These are phyloP conservation scores for Okamejei kenojei DNA, from an alignment of 2,797 vertebrate species.

Conservation along the genomic window DNA sequence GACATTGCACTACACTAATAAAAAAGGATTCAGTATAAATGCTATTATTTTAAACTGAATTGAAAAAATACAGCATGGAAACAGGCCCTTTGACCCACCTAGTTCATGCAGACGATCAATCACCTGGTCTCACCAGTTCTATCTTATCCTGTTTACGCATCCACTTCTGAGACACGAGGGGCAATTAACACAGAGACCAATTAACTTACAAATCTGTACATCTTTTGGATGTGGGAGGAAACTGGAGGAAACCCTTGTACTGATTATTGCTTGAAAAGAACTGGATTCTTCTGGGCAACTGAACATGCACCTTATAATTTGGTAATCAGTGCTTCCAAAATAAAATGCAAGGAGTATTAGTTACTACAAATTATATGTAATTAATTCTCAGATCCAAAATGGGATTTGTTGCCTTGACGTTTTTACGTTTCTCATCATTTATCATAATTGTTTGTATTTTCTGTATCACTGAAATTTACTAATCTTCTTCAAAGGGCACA, in stretches of 20 bases:
- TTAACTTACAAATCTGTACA: no score
- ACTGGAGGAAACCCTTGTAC: not conserved
- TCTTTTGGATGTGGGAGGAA: no score
- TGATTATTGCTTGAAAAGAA: not conserved
- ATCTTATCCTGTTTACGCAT: no score
- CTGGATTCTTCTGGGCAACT: not conserved
- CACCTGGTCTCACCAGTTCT: no score
- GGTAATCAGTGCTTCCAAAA: not conserved
- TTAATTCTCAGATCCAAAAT: not conserved
- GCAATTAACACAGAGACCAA: no score
- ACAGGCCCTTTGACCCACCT: no score
- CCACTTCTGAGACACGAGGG: no score
- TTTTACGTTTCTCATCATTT: not conserved
- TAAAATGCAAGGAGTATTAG: not conserved
- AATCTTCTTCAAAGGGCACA: not conserved
- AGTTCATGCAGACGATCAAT: no score
- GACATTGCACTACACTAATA: not conserved
- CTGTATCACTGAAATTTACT: not conserved
- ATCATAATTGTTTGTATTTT: not conserved
- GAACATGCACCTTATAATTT: not conserved
- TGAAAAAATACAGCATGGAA: no score
- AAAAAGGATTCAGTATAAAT: not conserved
- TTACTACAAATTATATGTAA: not conserved
- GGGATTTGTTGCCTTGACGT: not conserved
- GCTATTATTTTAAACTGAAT: no score